phyloP scores from a whole-genome alignment of 2,113 vertebrate species.

The Tychaedon coryphoeus region DNA sequence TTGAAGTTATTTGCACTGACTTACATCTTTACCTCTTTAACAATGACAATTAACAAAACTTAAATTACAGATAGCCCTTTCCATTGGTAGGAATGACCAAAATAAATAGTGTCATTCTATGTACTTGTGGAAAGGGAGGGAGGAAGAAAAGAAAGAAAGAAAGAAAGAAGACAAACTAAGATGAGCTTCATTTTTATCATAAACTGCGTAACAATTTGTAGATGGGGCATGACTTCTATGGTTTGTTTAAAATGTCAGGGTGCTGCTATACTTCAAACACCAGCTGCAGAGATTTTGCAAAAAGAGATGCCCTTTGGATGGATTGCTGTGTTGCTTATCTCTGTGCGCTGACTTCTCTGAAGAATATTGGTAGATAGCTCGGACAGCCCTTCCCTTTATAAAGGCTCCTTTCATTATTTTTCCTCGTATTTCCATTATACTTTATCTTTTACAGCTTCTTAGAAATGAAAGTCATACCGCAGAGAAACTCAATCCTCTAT shows the following conservation, averaged over 20 bases:
- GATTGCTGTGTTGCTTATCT: not conserved
- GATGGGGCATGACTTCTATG: fast-evolving
- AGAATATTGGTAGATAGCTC: not conserved
- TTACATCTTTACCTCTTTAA: not conserved
- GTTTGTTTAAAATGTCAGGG: not conserved
- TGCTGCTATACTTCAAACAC: not conserved
- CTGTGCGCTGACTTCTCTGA: not conserved
- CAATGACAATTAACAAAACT: not conserved
- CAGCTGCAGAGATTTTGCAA: not conserved
- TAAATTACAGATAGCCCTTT: not conserved
- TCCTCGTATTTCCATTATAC: not conserved
- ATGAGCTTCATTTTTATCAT: not conserved
- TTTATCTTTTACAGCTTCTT: not conserved
- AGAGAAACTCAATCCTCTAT: not conserved
- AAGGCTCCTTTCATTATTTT: not conserved
- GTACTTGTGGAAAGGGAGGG: not conserved
- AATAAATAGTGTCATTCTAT: not conserved
- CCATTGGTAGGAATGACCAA: not conserved
- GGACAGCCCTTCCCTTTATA: not conserved
- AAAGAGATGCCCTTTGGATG: not conserved
- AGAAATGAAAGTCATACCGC: not conserved
- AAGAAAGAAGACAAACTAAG: not conserved
- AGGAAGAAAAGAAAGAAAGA: too few relatives aligned
- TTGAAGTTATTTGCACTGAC: not conserved
- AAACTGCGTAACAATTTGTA: not conserved